Percentiles rank a stretch among this genome's conserved stretches.
Evolutionary conservation across 1,140 invertebrate species (phyloP).

Genomic region (Sycophaga agraensis): DNA sequence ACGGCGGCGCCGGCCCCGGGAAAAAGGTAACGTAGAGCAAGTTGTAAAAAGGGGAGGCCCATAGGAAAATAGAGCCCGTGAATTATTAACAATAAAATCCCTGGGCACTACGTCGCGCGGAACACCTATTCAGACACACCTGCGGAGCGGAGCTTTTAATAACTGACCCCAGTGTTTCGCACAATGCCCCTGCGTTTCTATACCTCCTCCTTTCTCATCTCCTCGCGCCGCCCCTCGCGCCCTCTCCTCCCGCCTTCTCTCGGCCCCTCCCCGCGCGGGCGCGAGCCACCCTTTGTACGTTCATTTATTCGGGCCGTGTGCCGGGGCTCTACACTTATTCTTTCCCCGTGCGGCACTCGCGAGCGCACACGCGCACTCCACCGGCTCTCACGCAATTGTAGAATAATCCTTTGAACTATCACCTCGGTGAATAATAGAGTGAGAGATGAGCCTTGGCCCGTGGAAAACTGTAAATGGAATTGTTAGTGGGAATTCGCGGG

Average conservation of each 20-base stretch:
- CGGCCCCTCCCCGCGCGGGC: too few relatives aligned
- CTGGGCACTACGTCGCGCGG: neutral
- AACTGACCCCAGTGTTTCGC: slow-evolving; percentile 7
- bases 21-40: too few relatives aligned
- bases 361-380: neutral
- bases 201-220: neutral
- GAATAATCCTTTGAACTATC: slow-evolving; percentile 14
- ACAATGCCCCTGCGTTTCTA: neutral
- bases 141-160: slow-evolving; percentile 17
- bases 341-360: too few relatives aligned
- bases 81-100: slow-evolving; percentile 17
- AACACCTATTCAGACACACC: slow-evolving; percentile 16
- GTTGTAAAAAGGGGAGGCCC: neutral
- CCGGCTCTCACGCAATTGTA: neutral
- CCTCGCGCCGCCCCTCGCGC: neutral
- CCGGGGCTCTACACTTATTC: neutral
- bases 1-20: too few relatives aligned
- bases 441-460: too few relatives aligned
- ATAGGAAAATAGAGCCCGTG: neutral
- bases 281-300: slow-evolving; percentile 4
- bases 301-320: slow-evolving; percentile 7
- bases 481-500: too few relatives aligned
- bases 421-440: neutral
- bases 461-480: too few relatives aligned
- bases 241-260: too few relatives aligned